These are phyloP conservation scores for Drosophila meridionalis DNA, from an alignment of 2,888 invertebrate species.

Conservation along the genomic window DNA sequence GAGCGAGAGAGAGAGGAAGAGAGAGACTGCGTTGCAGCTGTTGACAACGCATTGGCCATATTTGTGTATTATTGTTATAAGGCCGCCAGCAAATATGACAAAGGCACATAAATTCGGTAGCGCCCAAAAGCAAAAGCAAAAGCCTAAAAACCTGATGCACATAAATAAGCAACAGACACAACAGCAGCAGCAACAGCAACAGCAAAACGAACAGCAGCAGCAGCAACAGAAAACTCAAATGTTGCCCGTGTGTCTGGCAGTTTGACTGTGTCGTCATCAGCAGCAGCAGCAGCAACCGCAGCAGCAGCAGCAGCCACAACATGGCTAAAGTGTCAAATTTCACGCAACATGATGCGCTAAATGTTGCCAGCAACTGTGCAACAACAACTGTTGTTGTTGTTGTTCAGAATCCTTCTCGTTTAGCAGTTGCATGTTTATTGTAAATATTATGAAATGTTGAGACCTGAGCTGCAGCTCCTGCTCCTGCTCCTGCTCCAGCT, in stretches of 20 bases:
- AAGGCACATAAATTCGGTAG: slow-evolving; percentile 79
- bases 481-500: slow-evolving; percentile 29
- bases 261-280: slow-evolving; percentile 58
- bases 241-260: slow-evolving; percentile 73
- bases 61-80: slow-evolving; percentile 76
- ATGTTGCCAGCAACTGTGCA: slow-evolving; percentile 76
- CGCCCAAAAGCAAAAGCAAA: slow-evolving; percentile 41
- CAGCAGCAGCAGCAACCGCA: slow-evolving; percentile 20
- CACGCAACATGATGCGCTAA: slow-evolving; percentile 81
- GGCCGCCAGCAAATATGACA: slow-evolving; percentile 73
- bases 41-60: slow-evolving; percentile 77
- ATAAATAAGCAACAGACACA: slow-evolving; percentile 53
- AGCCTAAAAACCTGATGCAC: slow-evolving; percentile 42
- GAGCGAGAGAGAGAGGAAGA: not conserved
- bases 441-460: slow-evolving; percentile 82
- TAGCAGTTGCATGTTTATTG: slow-evolving; percentile 81
- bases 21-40: slow-evolving; percentile 40
- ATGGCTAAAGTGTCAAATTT: slow-evolving; percentile 78
- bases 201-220: slow-evolving; percentile 23
- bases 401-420: slow-evolving; percentile 42
- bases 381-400: slow-evolving; percentile 39
- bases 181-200: slow-evolving; percentile 30
- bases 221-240: slow-evolving; percentile 44
- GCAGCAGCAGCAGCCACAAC: slow-evolving; percentile 33
- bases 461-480: slow-evolving; percentile 54